These are phyloP conservation scores for Charina bottae DNA, from an alignment of 2,113 vertebrate genomes.

Conservation along the genomic window DNA sequence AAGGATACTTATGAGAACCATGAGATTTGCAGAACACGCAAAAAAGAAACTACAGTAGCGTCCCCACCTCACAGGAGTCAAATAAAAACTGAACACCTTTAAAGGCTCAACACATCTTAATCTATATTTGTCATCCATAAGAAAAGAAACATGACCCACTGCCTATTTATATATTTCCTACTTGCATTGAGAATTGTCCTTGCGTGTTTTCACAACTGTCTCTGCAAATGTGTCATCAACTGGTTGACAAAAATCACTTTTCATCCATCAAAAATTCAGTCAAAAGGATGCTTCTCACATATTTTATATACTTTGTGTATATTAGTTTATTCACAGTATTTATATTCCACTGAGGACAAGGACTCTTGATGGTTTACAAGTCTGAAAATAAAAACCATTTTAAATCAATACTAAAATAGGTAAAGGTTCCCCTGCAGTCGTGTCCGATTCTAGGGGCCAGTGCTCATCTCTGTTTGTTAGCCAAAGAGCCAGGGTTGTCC, in stretches of 20 bases:
- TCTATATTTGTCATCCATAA: background rate
- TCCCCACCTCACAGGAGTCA: background rate
- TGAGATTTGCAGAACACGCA: background rate
- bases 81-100: background rate
- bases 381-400: too few species aligned
- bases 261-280: background rate
- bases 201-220: background rate
- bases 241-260: background rate
- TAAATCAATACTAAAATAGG: too few species aligned
- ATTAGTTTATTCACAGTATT: background rate
- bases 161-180: background rate
- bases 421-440: too few species aligned
- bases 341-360: background rate
- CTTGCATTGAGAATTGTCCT: background rate
- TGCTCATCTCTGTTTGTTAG: too few species aligned
- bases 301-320: background rate
- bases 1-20: background rate
- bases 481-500: too few species aligned
- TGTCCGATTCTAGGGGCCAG: too few species aligned
- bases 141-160: background rate
- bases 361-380: too few species aligned
- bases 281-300: background rate
- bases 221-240: background rate
- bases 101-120: background rate
- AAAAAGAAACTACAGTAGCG: background rate